Base-by-base conservation (phyloP, 2,797 vertebrate species). In the Notolepis coatsorum region DNA sequence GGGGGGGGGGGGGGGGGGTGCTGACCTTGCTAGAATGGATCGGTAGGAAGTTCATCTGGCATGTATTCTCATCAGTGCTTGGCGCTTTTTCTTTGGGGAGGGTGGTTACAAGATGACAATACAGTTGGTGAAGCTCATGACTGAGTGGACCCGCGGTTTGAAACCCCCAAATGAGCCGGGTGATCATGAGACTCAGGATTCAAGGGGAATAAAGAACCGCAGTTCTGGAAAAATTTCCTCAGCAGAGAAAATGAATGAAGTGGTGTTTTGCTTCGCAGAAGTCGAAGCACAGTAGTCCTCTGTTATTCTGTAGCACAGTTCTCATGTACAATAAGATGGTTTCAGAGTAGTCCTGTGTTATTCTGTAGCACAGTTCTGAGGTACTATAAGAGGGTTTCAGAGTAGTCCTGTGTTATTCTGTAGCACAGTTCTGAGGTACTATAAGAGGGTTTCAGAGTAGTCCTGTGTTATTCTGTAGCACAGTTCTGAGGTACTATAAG, bases 21-120 rank as follows among this genome's bases (percentile, higher is more conserved):
- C 80, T 84, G 82, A 78, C 59, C 70, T 78, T 74, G 65, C 61
- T 80, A n/a, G 45, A 80, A 73, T 47, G 24, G 61, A 60, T 75
- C 81, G 53, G 42, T 43, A 63, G 60, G 68, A 82, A 71, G 66
- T 86, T 73, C 69, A 81, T 73, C 65, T 49, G 70, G 79, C 61
- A 55, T 55, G 59, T 48, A 57, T 55, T 43, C 46, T 60, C 25
- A 15, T 67, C 49, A 45, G 59, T 42, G 41, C 23, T 39, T 63
- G 58, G 71, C 45, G 62, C 21, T 53, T 67, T 61, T 46, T 61
- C 52, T 47, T 0, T 1, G 10, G 59, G 65, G 61, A 56, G 58
- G 55, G 20, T 15, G 38, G 27, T 30, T 65, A 43, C 66, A 56
- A 41, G 51, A 79, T 61, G 75, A 35, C 50, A 0, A 56, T 27